These are phyloP conservation scores for Goniozus legneri DNA, from an alignment of 1,140 invertebrate genomes.

Conservation along the genomic window DNA sequence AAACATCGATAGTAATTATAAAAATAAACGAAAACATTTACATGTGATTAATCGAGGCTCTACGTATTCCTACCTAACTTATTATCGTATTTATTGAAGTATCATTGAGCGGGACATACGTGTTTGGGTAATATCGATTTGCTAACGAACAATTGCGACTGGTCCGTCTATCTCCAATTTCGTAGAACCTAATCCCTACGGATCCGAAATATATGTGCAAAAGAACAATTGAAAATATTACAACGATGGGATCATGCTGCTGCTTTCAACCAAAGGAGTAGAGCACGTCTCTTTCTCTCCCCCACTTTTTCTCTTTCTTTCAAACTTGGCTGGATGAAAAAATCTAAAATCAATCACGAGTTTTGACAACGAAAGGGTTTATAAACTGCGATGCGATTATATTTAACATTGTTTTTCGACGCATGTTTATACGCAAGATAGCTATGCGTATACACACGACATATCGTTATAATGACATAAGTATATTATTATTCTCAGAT, in stretches of 20 bases:
- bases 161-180: constrained; percentile 21
- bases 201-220: constrained; percentile 18
- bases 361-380: constrained; percentile 29
- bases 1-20: too few relatives aligned
- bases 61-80: too few relatives aligned
- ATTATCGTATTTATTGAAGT: too few relatives aligned
- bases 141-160: too few relatives aligned
- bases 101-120: too few relatives aligned
- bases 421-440: constrained; percentile 19
- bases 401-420: constrained; percentile 27
- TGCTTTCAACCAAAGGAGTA: constrained; percentile 18
- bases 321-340: constrained; percentile 29
- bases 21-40: too few relatives aligned
- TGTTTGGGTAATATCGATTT: too few relatives aligned
- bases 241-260: constrained; percentile 17
- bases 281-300: constrained; percentile 20
- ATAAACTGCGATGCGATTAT: constrained; percentile 29
- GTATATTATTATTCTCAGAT: constrained; percentile 21
- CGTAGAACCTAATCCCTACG: constrained; percentile 23
- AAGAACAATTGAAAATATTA: too few relatives aligned
- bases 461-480: constrained; percentile 18
- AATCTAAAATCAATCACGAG: constrained; percentile 31
- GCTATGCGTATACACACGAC: constrained; percentile 23
- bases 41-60: too few relatives aligned
- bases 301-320: too few relatives aligned